These are phyloP conservation scores for Alethe diademata DNA, from an alignment of 2,113 vertebrate species.

Conservation along the genomic window DNA sequence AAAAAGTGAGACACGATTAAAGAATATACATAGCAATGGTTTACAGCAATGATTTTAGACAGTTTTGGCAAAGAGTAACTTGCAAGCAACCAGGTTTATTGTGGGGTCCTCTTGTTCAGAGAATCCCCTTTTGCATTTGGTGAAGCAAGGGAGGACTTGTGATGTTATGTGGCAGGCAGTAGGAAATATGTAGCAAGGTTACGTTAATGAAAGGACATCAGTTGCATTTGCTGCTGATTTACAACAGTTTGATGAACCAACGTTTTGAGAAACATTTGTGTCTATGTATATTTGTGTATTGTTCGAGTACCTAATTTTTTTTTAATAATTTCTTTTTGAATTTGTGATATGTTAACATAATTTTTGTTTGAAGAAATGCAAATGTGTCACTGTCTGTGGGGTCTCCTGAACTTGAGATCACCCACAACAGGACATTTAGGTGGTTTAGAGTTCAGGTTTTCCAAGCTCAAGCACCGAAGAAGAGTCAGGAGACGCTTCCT, in stretches of 20 bases:
- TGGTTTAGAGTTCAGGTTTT: too few relatives aligned
- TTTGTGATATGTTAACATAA: not conserved
- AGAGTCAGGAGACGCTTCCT: too few relatives aligned
- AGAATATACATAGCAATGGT: not conserved
- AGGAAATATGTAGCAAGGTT: not conserved
- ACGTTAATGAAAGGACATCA: not conserved
- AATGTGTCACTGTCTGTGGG: too few relatives aligned
- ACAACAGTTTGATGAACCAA: not conserved
- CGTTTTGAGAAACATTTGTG: not conserved
- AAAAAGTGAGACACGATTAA: slow-evolving; percentile 79
- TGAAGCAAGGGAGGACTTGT: not conserved
- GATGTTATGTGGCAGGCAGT: not conserved
- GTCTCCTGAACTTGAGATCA: too few relatives aligned
- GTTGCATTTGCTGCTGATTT: not conserved
- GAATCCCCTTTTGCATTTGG: not conserved
- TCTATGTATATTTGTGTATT: not conserved
- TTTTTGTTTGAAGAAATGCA: not conserved
- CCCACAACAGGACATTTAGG: too few relatives aligned
- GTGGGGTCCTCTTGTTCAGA: not conserved
- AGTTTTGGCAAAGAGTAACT: not conserved
- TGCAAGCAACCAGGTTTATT: not conserved
- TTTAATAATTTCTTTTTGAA: not conserved
- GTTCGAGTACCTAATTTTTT: not conserved
- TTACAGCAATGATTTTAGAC: not conserved
- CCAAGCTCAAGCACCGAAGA: too few relatives aligned